Percentiles rank a stretch among this genome's conserved stretches.
Evolutionary conservation across 1,140 invertebrate genomes (phyloP).

Genomic region (Drosophila prosaltans): DNA sequence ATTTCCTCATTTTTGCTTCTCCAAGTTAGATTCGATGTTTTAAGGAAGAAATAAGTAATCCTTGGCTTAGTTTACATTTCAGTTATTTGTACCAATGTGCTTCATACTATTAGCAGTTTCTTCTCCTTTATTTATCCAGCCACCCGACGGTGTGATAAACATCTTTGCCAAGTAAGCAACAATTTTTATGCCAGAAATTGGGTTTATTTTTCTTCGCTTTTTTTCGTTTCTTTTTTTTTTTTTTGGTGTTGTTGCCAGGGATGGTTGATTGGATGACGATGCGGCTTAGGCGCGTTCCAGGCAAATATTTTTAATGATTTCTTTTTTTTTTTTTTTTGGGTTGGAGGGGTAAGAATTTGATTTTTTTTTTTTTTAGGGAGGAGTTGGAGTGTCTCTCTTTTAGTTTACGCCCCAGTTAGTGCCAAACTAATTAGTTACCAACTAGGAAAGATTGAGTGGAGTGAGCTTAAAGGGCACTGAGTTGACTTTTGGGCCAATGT

Average conservation of each 20-base stretch:
- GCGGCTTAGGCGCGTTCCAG: slow-evolving; percentile 69
- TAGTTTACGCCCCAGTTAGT: slow-evolving; percentile 74
- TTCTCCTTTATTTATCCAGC: slow-evolving; percentile 32
- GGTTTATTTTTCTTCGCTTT: slow-evolving; percentile 34
- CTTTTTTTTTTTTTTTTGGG: slow-evolving; percentile 53
- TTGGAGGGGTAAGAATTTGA: slow-evolving; percentile 5
- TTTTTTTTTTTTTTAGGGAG: not conserved
- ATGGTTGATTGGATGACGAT: slow-evolving; percentile 76
- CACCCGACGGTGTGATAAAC: slow-evolving; percentile 73
- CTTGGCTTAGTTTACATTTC: slow-evolving; percentile 7
- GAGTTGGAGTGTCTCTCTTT: slow-evolving; percentile 49
- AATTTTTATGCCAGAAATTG: slow-evolving; percentile 82
- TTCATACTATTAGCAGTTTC: slow-evolving; percentile 5
- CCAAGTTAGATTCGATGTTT: not conserved
- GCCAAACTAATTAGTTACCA: slow-evolving; percentile 74
- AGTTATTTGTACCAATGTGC: slow-evolving; percentile 11
- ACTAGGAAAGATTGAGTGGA: slow-evolving; percentile 17
- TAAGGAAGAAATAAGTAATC: not conserved
- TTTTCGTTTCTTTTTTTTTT: slow-evolving; percentile 32
- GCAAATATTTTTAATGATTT: slow-evolving; percentile 81
- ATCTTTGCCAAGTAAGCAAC: slow-evolving; percentile 83
- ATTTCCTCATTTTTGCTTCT: not conserved
- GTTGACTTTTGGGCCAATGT: slow-evolving; percentile 1
- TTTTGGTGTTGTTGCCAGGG: slow-evolving; percentile 20
- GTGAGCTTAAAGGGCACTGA: slow-evolving; percentile 1